Percentiles rank a stretch among this genome's conserved stretches.
These are phyloP conservation scores for Etia nguti DNA, from an alignment of 2,113 vertebrate species.

Conservation along the genomic window DNA sequence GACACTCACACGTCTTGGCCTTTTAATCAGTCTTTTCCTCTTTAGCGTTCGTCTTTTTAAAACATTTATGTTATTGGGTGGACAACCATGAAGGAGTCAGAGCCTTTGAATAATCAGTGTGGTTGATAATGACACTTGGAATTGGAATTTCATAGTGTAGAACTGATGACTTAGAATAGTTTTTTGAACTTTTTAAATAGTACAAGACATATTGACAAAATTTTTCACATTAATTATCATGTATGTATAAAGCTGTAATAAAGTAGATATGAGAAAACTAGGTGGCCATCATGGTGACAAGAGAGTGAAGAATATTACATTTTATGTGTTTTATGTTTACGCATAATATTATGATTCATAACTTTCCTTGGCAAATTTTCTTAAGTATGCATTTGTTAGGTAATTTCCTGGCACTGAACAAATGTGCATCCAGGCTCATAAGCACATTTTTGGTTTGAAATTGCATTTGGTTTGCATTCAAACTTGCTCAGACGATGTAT, in stretches of 20 bases:
- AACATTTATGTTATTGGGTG: neutral
- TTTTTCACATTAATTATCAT: neutral
- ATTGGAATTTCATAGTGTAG: slow-evolving; percentile 1
- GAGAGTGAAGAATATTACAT: neutral
- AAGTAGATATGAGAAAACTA: neutral
- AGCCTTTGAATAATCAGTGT: neutral
- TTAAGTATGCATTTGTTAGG: neutral
- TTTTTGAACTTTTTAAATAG: neutral
- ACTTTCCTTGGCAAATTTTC: neutral
- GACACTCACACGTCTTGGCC: neutral
- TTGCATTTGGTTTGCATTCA: neutral
- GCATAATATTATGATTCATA: neutral
- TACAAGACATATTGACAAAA: neutral
- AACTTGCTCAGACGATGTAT: neutral
- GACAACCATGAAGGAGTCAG: neutral
- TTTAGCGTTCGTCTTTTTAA: neutral
- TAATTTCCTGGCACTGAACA: neutral
- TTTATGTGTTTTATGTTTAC: neutral
- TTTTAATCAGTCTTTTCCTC: slow-evolving; percentile 12
- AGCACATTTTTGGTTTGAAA: neutral
- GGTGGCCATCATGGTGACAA: neutral
- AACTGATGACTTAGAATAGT: neutral
- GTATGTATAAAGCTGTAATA: neutral
- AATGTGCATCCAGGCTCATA: neutral
- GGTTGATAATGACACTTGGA: neutral